Evolutionary conservation across 2,797 vertebrate species (phyloP), one percentile per base, ranked within the genome.

Genomic region (Dryobates pubescens): DNA sequence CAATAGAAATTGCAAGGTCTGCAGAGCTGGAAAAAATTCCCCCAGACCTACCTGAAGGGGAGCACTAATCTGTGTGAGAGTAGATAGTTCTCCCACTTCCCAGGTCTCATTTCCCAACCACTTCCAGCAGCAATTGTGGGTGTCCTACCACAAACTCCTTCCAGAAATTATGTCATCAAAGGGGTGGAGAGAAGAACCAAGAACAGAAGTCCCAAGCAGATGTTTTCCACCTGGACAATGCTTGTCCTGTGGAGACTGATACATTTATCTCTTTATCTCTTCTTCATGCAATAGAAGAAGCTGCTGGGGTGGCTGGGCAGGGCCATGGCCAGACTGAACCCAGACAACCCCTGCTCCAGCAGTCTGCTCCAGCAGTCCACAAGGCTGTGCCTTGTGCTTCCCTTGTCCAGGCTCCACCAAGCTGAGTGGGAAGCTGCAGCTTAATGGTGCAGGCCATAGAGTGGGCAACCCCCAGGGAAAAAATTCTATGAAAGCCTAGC

Each of bases 21-120:
- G 18, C 36, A 29, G 24, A 74, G 11, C 1, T 61, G 69, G 61
- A 53, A 57, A 78, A n/a, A 7, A 38, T 53, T 23, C 20, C 10
- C 38, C 32, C 17, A 58, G 61, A 41, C 16, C 17, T 3, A 19
- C 4, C 30, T 59, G 53, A 90, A 67, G 9, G 5, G 17, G 12
- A 10, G 11, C 13, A 63, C 17, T 16, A 18, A 14, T 47, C 63
- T 61, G 23, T 38, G 20, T 41, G 17, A 57, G 22, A 57, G 36
- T 22, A 73, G 43, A 47, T 30, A 13, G 38, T 19, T 32, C 54
- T 49, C 12, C 34, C 6, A 4, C 24, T 71, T 49, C 15, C 32
- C 2, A 0, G 2, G 2, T 6, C 56, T 78, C 3, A 0, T 43
- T 69, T 72, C 47, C 26, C 77, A 70, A 0, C 17, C 1, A 7